Percentiles rank a stretch among this genome's conserved stretches.
Evolutionary conservation across 2,797 vertebrate genomes (phyloP).

Genomic region (Eupleurogrammus muticus): DNA sequence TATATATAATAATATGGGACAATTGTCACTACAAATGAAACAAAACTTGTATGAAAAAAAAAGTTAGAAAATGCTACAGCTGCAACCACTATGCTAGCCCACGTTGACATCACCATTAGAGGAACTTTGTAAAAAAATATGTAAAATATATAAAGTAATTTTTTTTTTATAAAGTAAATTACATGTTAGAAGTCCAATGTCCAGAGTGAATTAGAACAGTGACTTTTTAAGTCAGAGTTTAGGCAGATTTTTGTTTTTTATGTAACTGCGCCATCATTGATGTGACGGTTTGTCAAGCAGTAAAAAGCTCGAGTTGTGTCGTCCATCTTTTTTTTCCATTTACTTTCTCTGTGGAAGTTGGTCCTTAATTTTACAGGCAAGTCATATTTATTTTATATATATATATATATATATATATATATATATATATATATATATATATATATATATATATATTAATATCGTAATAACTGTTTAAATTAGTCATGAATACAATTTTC

Average conservation of each 20-base stretch:
- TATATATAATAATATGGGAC: not conserved
- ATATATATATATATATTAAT: too few species aligned
- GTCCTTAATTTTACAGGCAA: not conserved
- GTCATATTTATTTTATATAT: not conserved
- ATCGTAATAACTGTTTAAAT: not conserved
- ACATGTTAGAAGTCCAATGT: not conserved
- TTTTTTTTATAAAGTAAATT: not conserved
- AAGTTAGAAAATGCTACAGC: constrained; percentile 1
- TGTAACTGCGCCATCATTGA: not conserved
- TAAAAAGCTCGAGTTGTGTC: not conserved
- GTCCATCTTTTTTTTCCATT: not conserved
- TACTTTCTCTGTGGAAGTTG: not conserved
- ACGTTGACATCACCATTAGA: not conserved
- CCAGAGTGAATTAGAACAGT: not conserved
- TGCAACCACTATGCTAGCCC: not conserved
- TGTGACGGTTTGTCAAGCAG: not conserved
- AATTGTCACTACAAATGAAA: not conserved
- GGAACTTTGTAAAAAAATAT: not conserved
- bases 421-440: not conserved
- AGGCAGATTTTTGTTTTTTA: too few species aligned
- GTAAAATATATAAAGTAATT: too few species aligned
- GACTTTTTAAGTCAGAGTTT: not conserved
- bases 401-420: too few species aligned
- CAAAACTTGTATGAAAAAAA: too few species aligned
- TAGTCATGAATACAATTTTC: not conserved